Percentiles rank a stretch among this genome's conserved stretches.
phyloP scores from a whole-genome alignment of 1,140 invertebrate species.

The Calliopsis andreniformis region DNA sequence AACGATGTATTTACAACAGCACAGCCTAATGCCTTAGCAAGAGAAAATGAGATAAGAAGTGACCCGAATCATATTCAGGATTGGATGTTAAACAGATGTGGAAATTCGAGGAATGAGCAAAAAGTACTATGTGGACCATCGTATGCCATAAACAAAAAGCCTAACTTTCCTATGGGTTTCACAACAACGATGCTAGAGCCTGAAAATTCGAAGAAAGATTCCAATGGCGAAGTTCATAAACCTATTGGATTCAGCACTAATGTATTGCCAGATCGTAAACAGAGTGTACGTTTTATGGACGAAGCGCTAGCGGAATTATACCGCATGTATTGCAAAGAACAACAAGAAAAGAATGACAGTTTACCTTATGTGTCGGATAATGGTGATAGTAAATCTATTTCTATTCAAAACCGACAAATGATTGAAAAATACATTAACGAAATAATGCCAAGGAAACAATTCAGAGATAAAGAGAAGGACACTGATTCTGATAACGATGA shows the following conservation, averaged over 20 bases:
- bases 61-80: constrained; percentile 11
- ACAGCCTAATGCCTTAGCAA: neutral
- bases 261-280: constrained; percentile 39
- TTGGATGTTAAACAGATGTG: constrained; percentile 16
- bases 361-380: constrained; percentile 59
- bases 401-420: constrained; percentile 67
- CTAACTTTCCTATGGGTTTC: constrained; percentile 68
- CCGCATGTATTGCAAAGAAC: constrained; percentile 61
- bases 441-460: constrained; percentile 38
- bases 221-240: constrained; percentile 47
- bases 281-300: constrained; percentile 59
- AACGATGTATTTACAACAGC: constrained; percentile 1
- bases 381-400: constrained; percentile 25
- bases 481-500: constrained; percentile 78
- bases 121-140: neutral
- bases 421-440: constrained; percentile 72
- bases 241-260: constrained; percentile 63
- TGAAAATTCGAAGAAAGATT: neutral
- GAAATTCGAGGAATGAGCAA: neutral
- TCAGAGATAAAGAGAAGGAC: constrained; percentile 53
- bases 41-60: neutral
- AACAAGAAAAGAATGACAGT: constrained; percentile 24
- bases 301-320: constrained; percentile 71
- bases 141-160: constrained; percentile 4
- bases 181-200: constrained; percentile 47